Evolutionary conservation across 1,140 invertebrate species (phyloP).

Genomic region (Philotrypesis tridentata): DNA sequence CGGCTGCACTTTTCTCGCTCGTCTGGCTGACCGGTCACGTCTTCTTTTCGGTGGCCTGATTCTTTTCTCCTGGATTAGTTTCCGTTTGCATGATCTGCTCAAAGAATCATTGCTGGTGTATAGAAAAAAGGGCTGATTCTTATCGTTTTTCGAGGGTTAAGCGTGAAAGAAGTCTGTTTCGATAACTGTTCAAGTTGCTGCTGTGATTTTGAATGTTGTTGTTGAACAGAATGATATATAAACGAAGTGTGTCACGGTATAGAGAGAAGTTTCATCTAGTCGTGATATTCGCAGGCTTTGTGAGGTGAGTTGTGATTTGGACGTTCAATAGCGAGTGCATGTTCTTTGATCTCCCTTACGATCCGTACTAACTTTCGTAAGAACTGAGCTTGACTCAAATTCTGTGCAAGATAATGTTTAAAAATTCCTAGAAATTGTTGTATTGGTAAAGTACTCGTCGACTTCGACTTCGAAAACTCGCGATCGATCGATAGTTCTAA

Average conservation of each 20-base stretch:
- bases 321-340: not conserved
- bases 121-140: not conserved
- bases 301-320: too few species aligned
- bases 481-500: too few species aligned
- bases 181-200: not conserved
- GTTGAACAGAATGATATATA: not conserved
- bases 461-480: too few species aligned
- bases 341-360: not conserved
- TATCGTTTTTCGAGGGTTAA: not conserved
- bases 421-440: too few species aligned
- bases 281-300: too few species aligned
- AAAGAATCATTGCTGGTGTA: not conserved
- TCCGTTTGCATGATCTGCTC: not conserved
- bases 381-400: too few species aligned
- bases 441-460: too few species aligned
- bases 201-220: not conserved
- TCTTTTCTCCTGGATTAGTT: not conserved
- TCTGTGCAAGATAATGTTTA: too few species aligned
- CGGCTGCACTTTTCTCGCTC: not conserved
- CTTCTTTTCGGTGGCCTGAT: not conserved
- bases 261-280: too few species aligned
- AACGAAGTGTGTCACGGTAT: too few species aligned
- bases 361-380: not conserved
- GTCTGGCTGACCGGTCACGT: not conserved
- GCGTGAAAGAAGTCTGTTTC: too few species aligned